phyloP scores from a whole-genome alignment of 2,888 invertebrate species.

The Loripinus fragilis region DNA sequence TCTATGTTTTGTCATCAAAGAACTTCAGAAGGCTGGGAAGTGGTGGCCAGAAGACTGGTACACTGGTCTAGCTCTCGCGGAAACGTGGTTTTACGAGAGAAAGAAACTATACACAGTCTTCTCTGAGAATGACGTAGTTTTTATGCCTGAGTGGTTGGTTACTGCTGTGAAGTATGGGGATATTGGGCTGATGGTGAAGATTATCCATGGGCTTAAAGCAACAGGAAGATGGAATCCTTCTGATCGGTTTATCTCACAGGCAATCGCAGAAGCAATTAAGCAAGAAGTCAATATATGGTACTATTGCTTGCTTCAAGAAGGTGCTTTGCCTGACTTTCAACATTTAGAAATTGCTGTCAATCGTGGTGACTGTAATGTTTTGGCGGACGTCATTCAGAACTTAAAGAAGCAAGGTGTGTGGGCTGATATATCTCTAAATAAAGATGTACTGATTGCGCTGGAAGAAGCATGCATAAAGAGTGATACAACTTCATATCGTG shows the following conservation, averaged over 20 bases:
- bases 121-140: neutral
- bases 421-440: neutral
- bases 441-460: neutral
- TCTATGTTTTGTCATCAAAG: neutral
- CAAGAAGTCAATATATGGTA: constrained; percentile 1
- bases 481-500: neutral
- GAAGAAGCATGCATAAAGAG: neutral
- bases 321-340: neutral
- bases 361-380: neutral
- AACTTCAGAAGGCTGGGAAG: neutral
- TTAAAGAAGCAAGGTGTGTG: neutral
- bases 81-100: neutral
- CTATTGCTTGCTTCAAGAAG: neutral
- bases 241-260: neutral
- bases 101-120: constrained; percentile 5
- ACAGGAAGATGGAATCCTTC: neutral
- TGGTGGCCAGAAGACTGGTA: constrained; percentile 2
- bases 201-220: constrained; percentile 6
- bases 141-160: neutral
- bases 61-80: neutral
- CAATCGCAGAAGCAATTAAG: neutral
- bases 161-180: constrained; percentile 15
- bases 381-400: neutral
- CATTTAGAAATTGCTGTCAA: neutral
- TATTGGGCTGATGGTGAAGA: neutral